Evolutionary conservation across 2,888 invertebrate species (phyloP).

Genomic region (Tetheella fluctuosa): DNA sequence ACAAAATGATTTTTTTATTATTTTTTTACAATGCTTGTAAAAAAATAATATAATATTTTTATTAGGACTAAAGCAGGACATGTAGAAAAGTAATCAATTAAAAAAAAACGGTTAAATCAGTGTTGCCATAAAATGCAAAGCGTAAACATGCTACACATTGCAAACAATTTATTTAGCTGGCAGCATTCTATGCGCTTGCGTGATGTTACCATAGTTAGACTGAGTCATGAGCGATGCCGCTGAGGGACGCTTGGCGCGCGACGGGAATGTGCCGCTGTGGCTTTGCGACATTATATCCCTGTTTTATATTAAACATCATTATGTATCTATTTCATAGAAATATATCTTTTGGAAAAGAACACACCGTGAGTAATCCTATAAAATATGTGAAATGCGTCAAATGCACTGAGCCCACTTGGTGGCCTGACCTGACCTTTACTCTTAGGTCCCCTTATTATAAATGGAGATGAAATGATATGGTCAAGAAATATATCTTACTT

Average conservation of each 20-base stretch:
- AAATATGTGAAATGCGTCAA: no score
- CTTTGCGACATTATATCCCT: conserved; percentile 81
- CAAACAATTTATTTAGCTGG: conserved; percentile 39
- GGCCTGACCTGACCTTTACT: no score
- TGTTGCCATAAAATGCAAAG: conserved; percentile 27
- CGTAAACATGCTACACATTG: conserved; percentile 28
- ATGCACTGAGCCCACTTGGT: no score
- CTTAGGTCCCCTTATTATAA: no score
- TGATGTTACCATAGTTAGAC: conserved; percentile 76
- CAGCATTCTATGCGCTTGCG: conserved; percentile 40
- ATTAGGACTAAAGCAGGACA: background rate
- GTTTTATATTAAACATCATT: conserved; percentile 31
- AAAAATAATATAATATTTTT: background rate
- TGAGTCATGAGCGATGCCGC: conserved; percentile 72
- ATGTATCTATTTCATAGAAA: background rate
- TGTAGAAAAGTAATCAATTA: background rate
- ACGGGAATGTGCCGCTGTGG: conserved; percentile 74
- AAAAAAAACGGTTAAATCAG: background rate
- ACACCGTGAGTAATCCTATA: no score
- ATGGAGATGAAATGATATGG: no score
- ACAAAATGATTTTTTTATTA: background rate
- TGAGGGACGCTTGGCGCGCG: conserved; percentile 60
- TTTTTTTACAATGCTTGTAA: background rate
- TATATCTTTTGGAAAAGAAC: no score
- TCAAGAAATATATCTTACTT: no score